Percentiles rank a stretch among this genome's conserved stretches.
These are phyloP conservation scores for Drosophila trapezifrons DNA, from an alignment of 1,140 invertebrate species.

Conservation along the genomic window DNA sequence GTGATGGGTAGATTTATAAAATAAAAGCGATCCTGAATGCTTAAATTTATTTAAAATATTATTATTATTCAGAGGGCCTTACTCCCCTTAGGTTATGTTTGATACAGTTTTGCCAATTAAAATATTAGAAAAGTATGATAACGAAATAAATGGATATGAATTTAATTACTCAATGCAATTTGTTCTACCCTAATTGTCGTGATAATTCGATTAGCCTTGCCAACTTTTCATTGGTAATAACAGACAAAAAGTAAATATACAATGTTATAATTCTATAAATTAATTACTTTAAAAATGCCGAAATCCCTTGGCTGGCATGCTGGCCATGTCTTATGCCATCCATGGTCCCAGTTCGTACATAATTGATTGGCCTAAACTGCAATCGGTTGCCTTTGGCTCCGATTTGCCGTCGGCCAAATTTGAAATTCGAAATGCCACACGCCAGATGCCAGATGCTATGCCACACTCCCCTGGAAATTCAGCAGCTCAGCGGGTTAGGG, in stretches of 20 bases:
- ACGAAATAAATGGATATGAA: not conserved
- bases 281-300: not conserved
- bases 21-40: too few relatives aligned
- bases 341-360: slow-evolving; percentile 17
- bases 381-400: slow-evolving; percentile 17
- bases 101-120: too few relatives aligned
- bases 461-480: slow-evolving; percentile 21
- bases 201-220: not conserved
- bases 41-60: too few relatives aligned
- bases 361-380: slow-evolving; percentile 42
- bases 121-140: too few relatives aligned
- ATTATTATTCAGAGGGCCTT: too few relatives aligned
- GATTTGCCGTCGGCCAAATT: slow-evolving; percentile 26
- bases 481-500: slow-evolving; percentile 23
- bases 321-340: not conserved
- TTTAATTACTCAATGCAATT: not conserved
- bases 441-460: slow-evolving; percentile 7
- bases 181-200: not conserved
- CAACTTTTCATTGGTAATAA: not conserved
- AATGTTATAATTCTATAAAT: slow-evolving; percentile 1
- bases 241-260: slow-evolving; percentile 1
- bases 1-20: not conserved
- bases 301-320: not conserved
- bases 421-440: slow-evolving; percentile 21
- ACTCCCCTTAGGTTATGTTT: too few relatives aligned